Base-by-base conservation (phyloP, 2,888 invertebrate species). In the Heliconius sara region DNA sequence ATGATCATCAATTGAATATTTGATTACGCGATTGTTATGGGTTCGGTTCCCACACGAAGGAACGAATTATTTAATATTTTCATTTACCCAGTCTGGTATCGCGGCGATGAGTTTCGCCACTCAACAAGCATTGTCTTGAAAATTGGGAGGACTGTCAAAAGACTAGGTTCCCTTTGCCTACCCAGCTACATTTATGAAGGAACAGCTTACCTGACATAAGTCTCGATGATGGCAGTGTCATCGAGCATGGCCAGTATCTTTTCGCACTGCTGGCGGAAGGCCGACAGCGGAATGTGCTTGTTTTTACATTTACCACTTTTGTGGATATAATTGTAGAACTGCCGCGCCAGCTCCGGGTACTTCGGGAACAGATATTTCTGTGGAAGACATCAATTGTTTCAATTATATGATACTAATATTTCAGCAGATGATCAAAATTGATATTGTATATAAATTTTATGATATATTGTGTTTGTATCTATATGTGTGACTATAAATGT, bases 281-380 rank as follows among this genome's bases (percentile, higher is more conserved):
- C 95, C 7, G 96, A 90, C 1, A 96, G 93, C 16, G 96, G 96
- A 78, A 97, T 92, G 89, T 97, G 96, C 68, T 92, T 89, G 80
- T 96, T 96, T 85, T 96, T 96, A 82, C 96, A 96, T 84, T 96
- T 96, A 83, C 94, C 95, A 39, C 89, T 89, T 82, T 96, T 96
- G 87, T 96, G 96, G 83, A 98, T 94, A 89, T 96, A 96, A 79
- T 92, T 92, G 90, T 96, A 98, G 82, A 98, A 94, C 85, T 96
- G 96, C 25, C 96, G 95, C 1, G 97, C 97, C 85, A 98, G 94
- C 84, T 97, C 96, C 4, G 96, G 96, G 89, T 98, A 97, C 88
- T 96, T 96, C n/a, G 98, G 97, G 91, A 98, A 98, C 83, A 98
- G 94, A 91, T 97, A 97, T 86, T 96, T 96, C 97, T 97, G 93